Base-by-base conservation (phyloP, 2,888 invertebrate genomes). In the Diabrotica balteata region DNA sequence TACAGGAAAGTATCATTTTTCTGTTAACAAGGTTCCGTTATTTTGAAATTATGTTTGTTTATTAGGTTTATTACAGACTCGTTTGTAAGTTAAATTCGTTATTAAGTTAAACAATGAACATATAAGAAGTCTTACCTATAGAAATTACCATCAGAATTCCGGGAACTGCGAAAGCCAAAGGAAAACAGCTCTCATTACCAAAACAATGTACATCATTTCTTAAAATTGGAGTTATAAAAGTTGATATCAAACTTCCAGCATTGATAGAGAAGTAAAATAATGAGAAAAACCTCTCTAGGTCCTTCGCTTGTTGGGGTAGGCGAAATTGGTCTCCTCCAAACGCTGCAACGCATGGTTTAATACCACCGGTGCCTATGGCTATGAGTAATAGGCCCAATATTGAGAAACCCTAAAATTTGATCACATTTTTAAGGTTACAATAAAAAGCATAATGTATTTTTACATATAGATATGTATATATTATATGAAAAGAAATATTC, bases 301-400 rank as follows among this genome's bases (percentile, higher is more conserved):
- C 91, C 75, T 85, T 86, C 76, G 90, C 90, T 84, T 97, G 94
- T 58, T 93, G 90, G 0, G 93, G 93, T 58, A 94, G 76, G 58
- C 89, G 86, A 83, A 97, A 96, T 84, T 97, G 97, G 82, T 98
- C 97, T 0, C 97, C 97, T 0, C 97, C 98, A 82, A 98, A 97
- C 0, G 97, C 95, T 0, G 95, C 89, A 0, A 98, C 97, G 79
- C 97, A 97, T 0, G 97, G 97, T 80, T 98, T 98, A 76, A 98
- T 98, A 1, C 97, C 97, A 2, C 97, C 97, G 0, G 96, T 96
- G 0, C 96, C 97, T 10, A 96, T 77, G 0, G 96, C 96, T 76
- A 98, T 94, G 43, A 93, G 83, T 0, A 91, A 75, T 11, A 94
- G 84, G 0, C 92, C 92, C 32, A 91, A 4, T 43, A 92, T 86